A percentile compares a stretch with the other conserved stretches of the same genome.
Evolutionary conservation across 1,140 invertebrate genomes (phyloP).

Genomic region (Microplitis demolitor): DNA sequence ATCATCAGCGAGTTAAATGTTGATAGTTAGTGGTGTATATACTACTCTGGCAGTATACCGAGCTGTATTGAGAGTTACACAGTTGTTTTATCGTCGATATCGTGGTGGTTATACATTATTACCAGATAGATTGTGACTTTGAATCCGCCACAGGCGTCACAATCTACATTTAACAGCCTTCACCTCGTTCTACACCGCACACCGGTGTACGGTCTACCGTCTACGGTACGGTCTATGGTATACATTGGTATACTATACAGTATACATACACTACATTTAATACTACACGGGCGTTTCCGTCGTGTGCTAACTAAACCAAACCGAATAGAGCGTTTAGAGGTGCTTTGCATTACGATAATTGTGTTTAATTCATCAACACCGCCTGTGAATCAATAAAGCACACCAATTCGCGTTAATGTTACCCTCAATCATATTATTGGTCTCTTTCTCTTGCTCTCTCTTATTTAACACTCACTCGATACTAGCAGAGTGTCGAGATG

Average conservation of each 20-base stretch:
- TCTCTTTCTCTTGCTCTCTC: too few species aligned
- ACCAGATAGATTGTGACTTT: slow-evolving; percentile 6
- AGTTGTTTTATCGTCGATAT: too few species aligned
- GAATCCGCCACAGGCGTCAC: slow-evolving; percentile 22
- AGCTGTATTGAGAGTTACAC: too few species aligned
- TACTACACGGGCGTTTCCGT: slow-evolving; percentile 48
- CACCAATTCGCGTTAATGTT: not conserved
- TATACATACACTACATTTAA: too few species aligned
- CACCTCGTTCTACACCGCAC: slow-evolving; percentile 50
- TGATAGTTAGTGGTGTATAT: too few species aligned
- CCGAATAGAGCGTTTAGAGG: slow-evolving; percentile 10
- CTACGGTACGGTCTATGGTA: too few species aligned
- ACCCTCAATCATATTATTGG: not conserved
- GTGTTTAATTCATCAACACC: not conserved
- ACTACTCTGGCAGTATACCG: too few species aligned
- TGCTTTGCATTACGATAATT: slow-evolving; percentile 22
- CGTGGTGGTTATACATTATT: not conserved
- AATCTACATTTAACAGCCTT: slow-evolving; percentile 50
- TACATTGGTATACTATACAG: too few species aligned
- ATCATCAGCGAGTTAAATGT: too few species aligned
- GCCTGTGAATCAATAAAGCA: slow-evolving; percentile 3
- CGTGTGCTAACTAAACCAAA: slow-evolving; percentile 25
- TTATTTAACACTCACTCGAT: too few species aligned
- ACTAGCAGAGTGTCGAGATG: not conserved
- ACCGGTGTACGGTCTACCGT: too few species aligned